Evolutionary conservation across 1,140 invertebrate genomes (phyloP).

Genomic region (Panagrolaimus sp.): DNA sequence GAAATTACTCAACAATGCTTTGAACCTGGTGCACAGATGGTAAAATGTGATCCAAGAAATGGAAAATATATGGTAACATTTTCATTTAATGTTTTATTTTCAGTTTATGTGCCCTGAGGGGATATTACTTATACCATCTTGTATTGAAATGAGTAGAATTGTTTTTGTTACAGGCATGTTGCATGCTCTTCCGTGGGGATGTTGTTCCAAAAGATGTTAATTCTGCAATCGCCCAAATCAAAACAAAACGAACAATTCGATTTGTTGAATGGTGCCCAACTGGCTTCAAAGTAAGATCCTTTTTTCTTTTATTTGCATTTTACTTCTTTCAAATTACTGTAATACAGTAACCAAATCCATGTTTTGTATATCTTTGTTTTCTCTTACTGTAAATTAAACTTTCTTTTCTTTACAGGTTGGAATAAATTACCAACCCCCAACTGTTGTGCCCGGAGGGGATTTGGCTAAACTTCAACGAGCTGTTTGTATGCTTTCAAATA

Average conservation of each 20-base stretch:
- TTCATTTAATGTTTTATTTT: constrained; percentile 5
- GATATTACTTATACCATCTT: no score
- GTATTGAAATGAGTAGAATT: no score
- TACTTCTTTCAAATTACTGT: no score
- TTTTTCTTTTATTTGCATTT: no score
- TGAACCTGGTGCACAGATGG: constrained; percentile 82
- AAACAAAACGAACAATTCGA: constrained; percentile 27
- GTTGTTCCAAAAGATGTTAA: constrained; percentile 68
- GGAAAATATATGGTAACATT: constrained; percentile 51
- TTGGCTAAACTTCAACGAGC: constrained; percentile 59
- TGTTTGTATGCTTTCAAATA: constrained; percentile 73
- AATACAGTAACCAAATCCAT: no score
- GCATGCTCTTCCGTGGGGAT: constrained; percentile 71
- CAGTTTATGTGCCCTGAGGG: neutral
- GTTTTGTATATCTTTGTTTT: no score
- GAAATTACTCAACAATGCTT: constrained; percentile 82
- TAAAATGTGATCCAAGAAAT: constrained; percentile 64
- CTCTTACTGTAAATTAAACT: neutral
- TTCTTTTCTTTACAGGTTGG: constrained; percentile 31
- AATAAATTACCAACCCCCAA: constrained; percentile 52
- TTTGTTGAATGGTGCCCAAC: constrained; percentile 47
- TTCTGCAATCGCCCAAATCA: constrained; percentile 35
- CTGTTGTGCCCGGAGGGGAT: constrained; percentile 51
- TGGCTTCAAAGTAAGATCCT: constrained; percentile 25
- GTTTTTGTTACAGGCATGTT: constrained; percentile 28